phyloP scores from a whole-genome alignment of 92 coral and sea anemone genomes.

The Bergia puertoricense region DNA sequence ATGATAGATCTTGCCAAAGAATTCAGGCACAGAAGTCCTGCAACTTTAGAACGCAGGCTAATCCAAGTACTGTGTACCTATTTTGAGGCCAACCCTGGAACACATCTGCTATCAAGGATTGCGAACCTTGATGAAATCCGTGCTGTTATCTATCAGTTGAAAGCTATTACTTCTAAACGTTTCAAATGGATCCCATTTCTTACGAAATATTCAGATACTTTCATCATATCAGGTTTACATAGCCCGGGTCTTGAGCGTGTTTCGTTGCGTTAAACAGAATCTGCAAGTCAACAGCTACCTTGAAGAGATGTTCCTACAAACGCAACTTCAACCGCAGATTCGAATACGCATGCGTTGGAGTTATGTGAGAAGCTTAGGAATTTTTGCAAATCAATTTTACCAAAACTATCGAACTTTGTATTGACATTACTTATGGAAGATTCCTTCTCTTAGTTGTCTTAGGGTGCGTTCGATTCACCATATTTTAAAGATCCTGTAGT shows the following conservation, averaged over 20 bases:
- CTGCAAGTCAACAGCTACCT: background rate
- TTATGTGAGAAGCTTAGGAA: background rate
- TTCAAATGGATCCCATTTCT: conserved; percentile 21
- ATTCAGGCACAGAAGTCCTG: background rate
- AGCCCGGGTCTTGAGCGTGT: conserved; percentile 10
- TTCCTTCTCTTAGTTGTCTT: no score
- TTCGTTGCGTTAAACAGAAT: background rate
- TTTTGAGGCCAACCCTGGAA: background rate
- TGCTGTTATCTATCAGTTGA: background rate
- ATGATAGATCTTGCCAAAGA: background rate
- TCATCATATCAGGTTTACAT: background rate
- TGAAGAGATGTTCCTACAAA: background rate
- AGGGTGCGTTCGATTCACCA: no score
- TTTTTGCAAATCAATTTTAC: conserved; percentile 14
- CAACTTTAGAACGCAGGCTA: background rate
- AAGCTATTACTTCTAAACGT: background rate
- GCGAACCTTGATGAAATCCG: background rate
- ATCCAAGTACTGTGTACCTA: background rate
- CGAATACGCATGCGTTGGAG: background rate
- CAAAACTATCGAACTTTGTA: conserved; percentile 4
- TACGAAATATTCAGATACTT: background rate
- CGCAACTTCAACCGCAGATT: background rate
- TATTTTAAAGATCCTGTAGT: no score
- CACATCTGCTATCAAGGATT: conserved; percentile 8
- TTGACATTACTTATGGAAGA: background rate